Percentiles rank a stretch among this genome's conserved stretches.
Evolutionary conservation across 2,888 invertebrate genomes (phyloP).

Genomic region (Diplazon laetatorius): DNA sequence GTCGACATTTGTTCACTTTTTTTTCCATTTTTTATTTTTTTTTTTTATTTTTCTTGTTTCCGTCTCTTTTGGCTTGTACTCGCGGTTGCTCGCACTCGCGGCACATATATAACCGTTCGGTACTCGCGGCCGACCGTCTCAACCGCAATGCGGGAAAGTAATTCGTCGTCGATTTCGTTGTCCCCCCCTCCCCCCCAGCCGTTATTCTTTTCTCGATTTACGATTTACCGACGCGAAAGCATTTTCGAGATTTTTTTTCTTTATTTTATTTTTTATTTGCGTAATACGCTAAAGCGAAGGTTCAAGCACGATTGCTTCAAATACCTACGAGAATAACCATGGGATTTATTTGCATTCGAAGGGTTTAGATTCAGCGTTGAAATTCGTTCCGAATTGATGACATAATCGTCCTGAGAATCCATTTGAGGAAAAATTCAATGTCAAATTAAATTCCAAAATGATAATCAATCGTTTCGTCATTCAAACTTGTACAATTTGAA

Average conservation of each 20-base stretch:
- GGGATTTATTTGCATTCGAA: too few relatives aligned
- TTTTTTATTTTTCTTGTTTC: too few relatives aligned
- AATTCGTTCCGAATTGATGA: too few relatives aligned
- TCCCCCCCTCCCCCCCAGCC: neutral
- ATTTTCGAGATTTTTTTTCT: neutral
- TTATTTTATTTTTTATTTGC: neutral
- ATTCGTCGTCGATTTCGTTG: conserved; percentile 18
- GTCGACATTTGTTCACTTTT: neutral
- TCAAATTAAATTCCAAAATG: too few relatives aligned
- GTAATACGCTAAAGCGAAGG: neutral
- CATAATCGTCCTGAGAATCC: too few relatives aligned
- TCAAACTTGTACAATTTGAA: too few relatives aligned
- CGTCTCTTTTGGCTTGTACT: neutral
- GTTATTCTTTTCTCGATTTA: neutral
- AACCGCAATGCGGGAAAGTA: conserved; percentile 18
- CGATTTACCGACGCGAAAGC: neutral
- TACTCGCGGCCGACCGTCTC: conserved; percentile 26
- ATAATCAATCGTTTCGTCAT: too few relatives aligned
- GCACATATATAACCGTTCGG: conserved; percentile 5
- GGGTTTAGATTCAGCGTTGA: too few relatives aligned
- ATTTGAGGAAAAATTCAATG: too few relatives aligned
- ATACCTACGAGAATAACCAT: too few relatives aligned
- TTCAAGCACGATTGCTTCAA: too few relatives aligned
- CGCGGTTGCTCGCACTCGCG: conserved; percentile 8
- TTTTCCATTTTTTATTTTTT: conserved; percentile 33